Evolutionary conservation across 2,797 vertebrate genomes (phyloP), one percentile per base, ranked within the genome.

Genomic region (Neopelma chrysocephalum): DNA sequence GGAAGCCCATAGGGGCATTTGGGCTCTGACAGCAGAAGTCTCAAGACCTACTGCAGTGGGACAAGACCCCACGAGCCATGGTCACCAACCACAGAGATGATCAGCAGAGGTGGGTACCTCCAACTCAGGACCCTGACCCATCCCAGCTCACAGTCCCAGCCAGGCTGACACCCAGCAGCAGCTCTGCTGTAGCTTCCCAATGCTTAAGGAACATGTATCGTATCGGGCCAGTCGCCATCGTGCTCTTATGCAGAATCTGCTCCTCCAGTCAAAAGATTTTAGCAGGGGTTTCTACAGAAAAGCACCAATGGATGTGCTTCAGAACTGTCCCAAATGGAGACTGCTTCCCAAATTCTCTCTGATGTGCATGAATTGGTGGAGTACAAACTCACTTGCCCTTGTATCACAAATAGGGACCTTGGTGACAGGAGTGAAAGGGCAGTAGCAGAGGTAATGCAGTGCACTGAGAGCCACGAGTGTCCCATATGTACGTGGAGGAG

Each of bases 351-450:
- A 9, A 40, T 66, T 17, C 47, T 3, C 12, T 31, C 48, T 5
- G 9, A 58, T 9, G 6, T 25, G 15, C 3, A 2, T 3, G 8
- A 80, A 72, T 5, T 17, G 34, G 40, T 62, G 77, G 26, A 51
- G 50, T 62, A 43, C 0, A 0, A 61, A 38, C 64, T 77, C 6
- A 1, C 15, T 36, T 78, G 29, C 8, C 60, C n/a, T 50, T n/a
- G 21, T 69, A 26, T 32, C 26, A 73, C 65, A 61, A 69, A 85
- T 0, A n/a, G 36, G 31, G 27, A n/a, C 36, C 31, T 18, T 23
- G 36, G 56, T 54, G 80, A 72, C 12, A 17, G 7, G 42, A 77
- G 47, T 6, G 6, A 40, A 42, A 45, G 10, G 32, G 60, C 80
- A 62, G 36, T 53, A 32, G 40, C 66, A 72, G 66, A 66, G 40